Base-by-base conservation (phyloP, 1,140 invertebrate genomes). In the Araneus ventricosus region DNA sequence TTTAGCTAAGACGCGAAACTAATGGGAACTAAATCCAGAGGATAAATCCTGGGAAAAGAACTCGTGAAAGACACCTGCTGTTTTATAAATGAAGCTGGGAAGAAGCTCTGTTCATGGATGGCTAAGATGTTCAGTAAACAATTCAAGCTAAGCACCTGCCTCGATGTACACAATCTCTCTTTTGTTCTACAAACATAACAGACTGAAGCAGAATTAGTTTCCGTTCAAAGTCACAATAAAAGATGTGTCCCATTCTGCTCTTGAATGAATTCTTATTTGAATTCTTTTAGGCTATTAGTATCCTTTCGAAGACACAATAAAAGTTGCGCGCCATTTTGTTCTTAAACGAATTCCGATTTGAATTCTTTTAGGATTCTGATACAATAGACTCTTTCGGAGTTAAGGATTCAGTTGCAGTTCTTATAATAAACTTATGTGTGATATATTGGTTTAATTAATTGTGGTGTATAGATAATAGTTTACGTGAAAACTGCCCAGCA, bases 11-110 rank as follows among this genome's bases (percentile, higher is more conserved):
- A 34, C 14, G 2, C 17, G 17, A 37, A 75, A 34, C 70, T 37
- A 75, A 37, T 75, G 70, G 70, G 4, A 75, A 75, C 34, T 75
- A 34, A 75, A 75, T 75, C 70, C 70, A 27, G 30, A 75, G 70
- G 70, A 75, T 75, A 75, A 75, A 75, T 75, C 14, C 70, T 20
- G 17, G 30, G 70, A 75, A 75, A 75, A 75, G 70, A 20, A 37
- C 30, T 30, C 70, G 30, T 37, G 34, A 7, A 37, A 75, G 70
- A 75, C 70, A 75, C 70, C 70, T 75, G 70, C 30, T 75, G 17
- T 27, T 34, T 75, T 75, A 75, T 75, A 37, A 34, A 75, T 37
- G 70, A 75, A 75, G 70, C 20, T 37, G 2, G 34, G 20, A 22
- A 75, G 20, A 10, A 75, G 30, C 30, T 17, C 30, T 5, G 4